Evolutionary conservation across 2,797 vertebrate genomes (phyloP).

Genomic region (Notolepis coatsorum): DNA sequence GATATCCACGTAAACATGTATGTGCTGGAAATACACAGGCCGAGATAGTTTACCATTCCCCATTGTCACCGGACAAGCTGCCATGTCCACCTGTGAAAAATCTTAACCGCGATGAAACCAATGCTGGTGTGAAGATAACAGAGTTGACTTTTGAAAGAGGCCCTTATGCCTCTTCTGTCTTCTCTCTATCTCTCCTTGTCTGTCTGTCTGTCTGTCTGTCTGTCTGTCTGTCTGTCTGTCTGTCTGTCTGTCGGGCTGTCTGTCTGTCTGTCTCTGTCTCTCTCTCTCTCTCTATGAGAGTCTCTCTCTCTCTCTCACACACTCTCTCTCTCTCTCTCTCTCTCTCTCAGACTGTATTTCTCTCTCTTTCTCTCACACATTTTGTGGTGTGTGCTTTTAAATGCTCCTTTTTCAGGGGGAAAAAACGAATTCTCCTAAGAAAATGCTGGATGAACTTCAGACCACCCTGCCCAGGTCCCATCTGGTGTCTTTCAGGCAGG

Average conservation of each 20-base stretch:
- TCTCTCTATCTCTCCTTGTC: constrained; percentile 35
- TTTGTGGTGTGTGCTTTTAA: constrained; percentile 50
- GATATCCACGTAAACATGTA: constrained; percentile 68
- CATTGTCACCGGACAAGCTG: constrained; percentile 48
- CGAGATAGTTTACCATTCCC: constrained; percentile 1
- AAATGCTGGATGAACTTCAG: constrained; percentile 80
- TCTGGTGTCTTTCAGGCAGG: constrained; percentile 70
- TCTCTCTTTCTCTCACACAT: constrained; percentile 37
- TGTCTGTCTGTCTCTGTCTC: too few species aligned
- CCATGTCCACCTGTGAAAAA: constrained; percentile 43
- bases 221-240: too few species aligned
- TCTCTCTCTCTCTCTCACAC: constrained; percentile 35
- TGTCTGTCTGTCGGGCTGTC: too few species aligned
- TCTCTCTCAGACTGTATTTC: constrained; percentile 44
- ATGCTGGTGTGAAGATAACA: constrained; percentile 28
- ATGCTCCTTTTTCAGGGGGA: constrained; percentile 42
- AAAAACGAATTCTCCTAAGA: constrained; percentile 62
- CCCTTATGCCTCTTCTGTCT: constrained; percentile 37
- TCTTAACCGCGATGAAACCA: constrained; percentile 7
- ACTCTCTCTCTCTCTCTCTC: constrained; percentile 46
- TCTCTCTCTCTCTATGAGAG: constrained; percentile 39
- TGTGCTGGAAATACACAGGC: constrained; percentile 33
- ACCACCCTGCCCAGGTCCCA: constrained; percentile 75
- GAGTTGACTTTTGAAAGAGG: constrained; percentile 30
- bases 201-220: neutral